phyloP scores from a whole-genome alignment of 1,140 invertebrate species.

The Macrobrachium rosenbergii region DNA sequence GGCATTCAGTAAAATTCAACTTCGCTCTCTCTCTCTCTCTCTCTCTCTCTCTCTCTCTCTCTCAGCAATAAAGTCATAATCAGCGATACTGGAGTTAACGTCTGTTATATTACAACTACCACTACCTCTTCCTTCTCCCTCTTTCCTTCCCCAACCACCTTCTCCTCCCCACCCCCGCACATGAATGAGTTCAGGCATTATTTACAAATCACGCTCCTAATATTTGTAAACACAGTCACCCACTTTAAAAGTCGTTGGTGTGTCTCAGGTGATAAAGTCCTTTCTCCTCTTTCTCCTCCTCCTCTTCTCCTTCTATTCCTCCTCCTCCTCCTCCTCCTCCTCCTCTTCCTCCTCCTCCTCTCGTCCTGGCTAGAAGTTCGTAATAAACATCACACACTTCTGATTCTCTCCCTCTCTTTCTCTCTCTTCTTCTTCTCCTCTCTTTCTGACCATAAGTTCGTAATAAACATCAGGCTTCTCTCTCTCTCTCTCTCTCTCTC shows the following conservation, averaged over 20 bases:
- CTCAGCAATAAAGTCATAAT: no score
- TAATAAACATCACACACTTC: not conserved
- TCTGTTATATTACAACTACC: no score
- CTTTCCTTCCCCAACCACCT: not conserved
- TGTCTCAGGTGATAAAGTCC: not conserved
- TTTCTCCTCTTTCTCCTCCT: not conserved
- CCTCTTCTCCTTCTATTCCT: not conserved
- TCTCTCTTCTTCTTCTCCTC: no score
- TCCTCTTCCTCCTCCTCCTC: slow-evolving; percentile 7
- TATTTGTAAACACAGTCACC: not conserved
- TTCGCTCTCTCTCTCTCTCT: no score
- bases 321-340: no score
- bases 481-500: slow-evolving; percentile 26
- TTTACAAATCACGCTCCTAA: no score
- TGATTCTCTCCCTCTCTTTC: slow-evolving; percentile 8
- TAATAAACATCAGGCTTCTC: no score
- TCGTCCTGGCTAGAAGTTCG: not conserved
- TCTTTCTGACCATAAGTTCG: no score
- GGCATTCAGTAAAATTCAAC: no score
- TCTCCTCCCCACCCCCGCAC: not conserved
- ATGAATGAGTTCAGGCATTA: no score
- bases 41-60: no score
- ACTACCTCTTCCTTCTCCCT: not conserved
- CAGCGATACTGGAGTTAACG: no score
- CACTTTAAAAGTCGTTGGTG: slow-evolving; percentile 11